Conservation (phyloP, 1,140 invertebrate species). For the Anthonomus grandis region DNA sequence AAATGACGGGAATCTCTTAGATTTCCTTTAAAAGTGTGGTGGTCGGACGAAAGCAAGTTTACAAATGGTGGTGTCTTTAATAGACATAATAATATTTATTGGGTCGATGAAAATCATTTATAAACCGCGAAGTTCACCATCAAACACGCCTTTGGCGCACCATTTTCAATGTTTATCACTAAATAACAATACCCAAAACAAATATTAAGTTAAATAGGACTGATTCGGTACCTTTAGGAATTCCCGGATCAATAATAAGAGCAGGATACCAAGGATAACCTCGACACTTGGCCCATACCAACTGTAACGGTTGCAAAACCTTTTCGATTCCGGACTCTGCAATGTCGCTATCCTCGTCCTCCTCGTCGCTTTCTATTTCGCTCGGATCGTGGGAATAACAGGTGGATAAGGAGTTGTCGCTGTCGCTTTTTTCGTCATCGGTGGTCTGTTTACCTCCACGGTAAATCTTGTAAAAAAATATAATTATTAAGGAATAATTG, state of each 20-base stretch:
- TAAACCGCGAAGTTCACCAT: too few species aligned
- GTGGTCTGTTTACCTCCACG: constrained; percentile 41
- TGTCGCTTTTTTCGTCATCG: constrained; percentile 45
- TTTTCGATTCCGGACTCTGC: constrained; percentile 31
- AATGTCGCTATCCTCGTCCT: constrained; percentile 36
- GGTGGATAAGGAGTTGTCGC: constrained; percentile 44
- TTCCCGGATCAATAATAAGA: constrained; percentile 91
- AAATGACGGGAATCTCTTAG: too few species aligned
- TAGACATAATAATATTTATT: too few species aligned
- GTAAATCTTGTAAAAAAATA: constrained; percentile 34
- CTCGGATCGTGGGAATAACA: constrained; percentile 46
- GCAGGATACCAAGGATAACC: constrained; percentile 97
- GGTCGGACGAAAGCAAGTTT: too few species aligned
- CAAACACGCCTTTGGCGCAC: too few species aligned
- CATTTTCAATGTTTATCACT: too few species aligned
- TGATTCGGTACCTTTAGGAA: constrained; percentile 77
- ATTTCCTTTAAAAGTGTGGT: too few species aligned
- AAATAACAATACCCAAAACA: too few species aligned
- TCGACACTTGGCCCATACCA: constrained; percentile 96
- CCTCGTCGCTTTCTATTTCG: constrained; percentile 45
- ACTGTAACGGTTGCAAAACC: constrained; percentile 74
- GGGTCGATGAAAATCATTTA: too few species aligned
- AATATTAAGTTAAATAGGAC: too few species aligned
- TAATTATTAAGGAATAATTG: too few species aligned
- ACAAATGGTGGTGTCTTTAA: too few species aligned